Base-by-base conservation (phyloP, 2,113 vertebrate species). In the Pseudorhombus dupliciocellatus region DNA sequence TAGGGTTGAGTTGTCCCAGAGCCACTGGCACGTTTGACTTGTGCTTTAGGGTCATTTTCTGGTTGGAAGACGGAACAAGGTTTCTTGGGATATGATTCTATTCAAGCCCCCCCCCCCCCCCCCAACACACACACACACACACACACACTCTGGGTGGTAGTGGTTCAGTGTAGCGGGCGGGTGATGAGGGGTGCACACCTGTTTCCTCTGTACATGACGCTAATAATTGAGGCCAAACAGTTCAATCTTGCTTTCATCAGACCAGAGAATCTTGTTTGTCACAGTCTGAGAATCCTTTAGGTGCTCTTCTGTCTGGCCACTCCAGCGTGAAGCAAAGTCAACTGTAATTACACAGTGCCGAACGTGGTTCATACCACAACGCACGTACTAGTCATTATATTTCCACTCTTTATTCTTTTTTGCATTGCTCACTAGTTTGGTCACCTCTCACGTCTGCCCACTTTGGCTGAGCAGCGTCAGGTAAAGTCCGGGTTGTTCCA, bases 191-290 rank as follows among this genome's bases (percentile, higher is more conserved):
- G 16, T 16, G 52, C 24, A n/a, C n/a, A n/a, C 52, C 16, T 11
- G 52, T 54, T 30, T 30, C 53, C 53, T 54, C 53, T 7, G 5
- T 16, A 56, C 53, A 28, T 28, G 53, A 56, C 18, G 53, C 53
- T 30, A 6, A 30, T 18, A 56, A 56, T 20, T 59, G 57, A 37
- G 55, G 55, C 16, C 28, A 58, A 58, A 34, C 28, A 58, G 55
- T 59, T 59, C 57, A 21, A 59, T 59, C 57, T 40, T 6, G 10
- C n/a, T 59, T 59, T 59, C 57, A 59, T 59, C 57, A 59, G 57
- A 59, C 57, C 57, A 22, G 57, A 40, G 30, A 59, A 59, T 59
- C 57, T 40, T 59, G 25, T 56, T 56, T 28, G 25, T 56, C 26
- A 56, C 25, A 56, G 53, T 30, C 53, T 56, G 25, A 30, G 28